Evolutionary conservation across 2,113 vertebrate species (phyloP), one percentile per base, ranked within the genome.

Genomic region (Australoheros scitulus): DNA sequence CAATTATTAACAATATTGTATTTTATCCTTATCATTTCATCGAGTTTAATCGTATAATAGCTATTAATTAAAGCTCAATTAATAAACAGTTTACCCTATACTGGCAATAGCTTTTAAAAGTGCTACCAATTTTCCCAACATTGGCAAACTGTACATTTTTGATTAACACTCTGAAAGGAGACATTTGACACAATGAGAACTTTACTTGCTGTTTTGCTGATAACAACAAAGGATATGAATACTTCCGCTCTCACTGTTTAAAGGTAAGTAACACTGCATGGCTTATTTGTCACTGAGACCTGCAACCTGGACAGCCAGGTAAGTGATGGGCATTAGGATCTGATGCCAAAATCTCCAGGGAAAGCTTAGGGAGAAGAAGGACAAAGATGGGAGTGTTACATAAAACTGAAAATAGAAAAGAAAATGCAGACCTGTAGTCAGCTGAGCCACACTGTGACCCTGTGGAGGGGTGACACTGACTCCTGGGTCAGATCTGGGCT

Each of bases 351-450:
- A 82, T 82, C 81, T 83, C 70, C 81, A 61, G 75, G 57, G 83
- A 84, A 78, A 75, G 80, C 80, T 87, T 61, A 80, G 43, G 24
- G 82, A 79, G 80, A 14, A 6, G 38, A 80, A 58, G 61, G 74
- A 83, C 85, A 80, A 63, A 83, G 76, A 88, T 91, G 82, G 80
- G 56, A 58, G 70, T 2, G 70, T 91, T 92, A 89, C 76, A 72
- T 91, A 52, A 52, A 91, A 92, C 52, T n/a, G 74, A 76, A 78
- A 82, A 78, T 70, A 70, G 68, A 63, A 77, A 13, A 63, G 64
- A 82, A 68, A 77, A 77, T 15, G 52, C 58, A 18, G 63, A 13
- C 52, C 32, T 57, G 70, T 63, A 38, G 18, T 91, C 38, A 58
- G 75, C 50, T 76, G 61, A 43, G 41, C 32, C 24, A 2, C 47